Evolutionary conservation across 2,797 vertebrate genomes (phyloP), one percentile per base, ranked within the genome.

Genomic region (Gymnodraco acuticeps): DNA sequence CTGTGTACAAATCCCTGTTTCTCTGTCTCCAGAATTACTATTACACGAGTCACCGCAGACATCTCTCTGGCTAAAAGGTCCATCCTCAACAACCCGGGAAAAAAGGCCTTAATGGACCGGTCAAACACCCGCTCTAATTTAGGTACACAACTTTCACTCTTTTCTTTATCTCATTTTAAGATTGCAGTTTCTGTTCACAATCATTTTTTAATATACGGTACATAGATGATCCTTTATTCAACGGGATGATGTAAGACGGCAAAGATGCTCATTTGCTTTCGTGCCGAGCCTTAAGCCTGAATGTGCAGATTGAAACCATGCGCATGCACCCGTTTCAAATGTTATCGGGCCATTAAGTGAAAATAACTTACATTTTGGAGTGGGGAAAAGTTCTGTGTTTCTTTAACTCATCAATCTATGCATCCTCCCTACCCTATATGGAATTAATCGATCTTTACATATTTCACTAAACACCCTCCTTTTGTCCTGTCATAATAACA

Each of bases 11-110:
- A 77, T 38, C 8, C 19, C 58, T 43, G 43, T 63, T 68, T 50
- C 62, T 74, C 41, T 74, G 42, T 83, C 27, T 71, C 27, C 76
- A 99, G 98, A 93, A 98, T 99, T 88, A 98, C 97, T 75, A 99
- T 99, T 77, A 99, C 98, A 47, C 95, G 98, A 84, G 97, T 99
- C 83, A 98, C 96, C 42, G 98, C 97, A 59, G 98, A 99, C 92
- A 99, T 99, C 92, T 99, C 98, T 10, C 95, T 99, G 89, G 98
- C 98, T 81, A 99, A 99, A 90, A 95, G 98, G 55, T 99, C 98
- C 59, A 98, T 99, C 66, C 96, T 99, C 87, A 99, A 98, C 93
- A 99, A 99, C 87, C 98, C 98, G 67, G 97, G 97, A 83, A 99
- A 99, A 90, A 98, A 99, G 19, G 97, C 97, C 64, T 96, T 99